Percentiles rank a stretch among this genome's conserved stretches.
Conservation (phyloP, 2,888 invertebrate species). For the Synergus laeviventris region DNA sequence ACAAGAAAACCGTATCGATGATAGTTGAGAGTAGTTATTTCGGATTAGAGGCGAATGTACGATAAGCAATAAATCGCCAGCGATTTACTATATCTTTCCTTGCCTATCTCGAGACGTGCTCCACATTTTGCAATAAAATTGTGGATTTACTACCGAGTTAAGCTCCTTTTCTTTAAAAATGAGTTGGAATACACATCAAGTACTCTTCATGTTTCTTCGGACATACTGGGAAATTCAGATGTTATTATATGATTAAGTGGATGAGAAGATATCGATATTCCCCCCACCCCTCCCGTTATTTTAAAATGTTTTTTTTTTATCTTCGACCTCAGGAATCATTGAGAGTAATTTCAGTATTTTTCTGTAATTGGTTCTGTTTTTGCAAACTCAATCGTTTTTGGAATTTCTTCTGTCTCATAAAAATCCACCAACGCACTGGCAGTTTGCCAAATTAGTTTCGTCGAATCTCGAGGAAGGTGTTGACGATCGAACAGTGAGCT, state of each 20-base stretch:
- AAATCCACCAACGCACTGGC: constrained; percentile 24
- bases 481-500: not conserved
- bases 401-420: not conserved
- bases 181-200: not conserved
- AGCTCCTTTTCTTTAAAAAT: constrained; percentile 2
- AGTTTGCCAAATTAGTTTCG: constrained; percentile 3
- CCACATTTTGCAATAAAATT: constrained; percentile 13
- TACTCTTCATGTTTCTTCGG: not conserved
- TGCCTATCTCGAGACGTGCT: constrained; percentile 11
- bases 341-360: not conserved
- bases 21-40: not conserved
- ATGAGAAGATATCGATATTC: not conserved
- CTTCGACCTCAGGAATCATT: not conserved
- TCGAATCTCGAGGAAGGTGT: constrained; percentile 9
- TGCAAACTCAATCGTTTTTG: constrained; percentile 53
- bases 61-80: constrained; percentile 36
- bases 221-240: not conserved
- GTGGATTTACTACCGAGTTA: constrained; percentile 32
- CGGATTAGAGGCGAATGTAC: constrained; percentile 12
- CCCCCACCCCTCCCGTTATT: not conserved
- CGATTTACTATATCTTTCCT: constrained; percentile 31
- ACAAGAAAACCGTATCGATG: not conserved
- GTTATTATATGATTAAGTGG: not conserved
- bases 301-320: not conserved
- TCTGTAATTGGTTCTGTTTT: constrained; percentile 54